Conservation (phyloP, 2,888 invertebrate species). For the Myopa tessellatipennis region DNA sequence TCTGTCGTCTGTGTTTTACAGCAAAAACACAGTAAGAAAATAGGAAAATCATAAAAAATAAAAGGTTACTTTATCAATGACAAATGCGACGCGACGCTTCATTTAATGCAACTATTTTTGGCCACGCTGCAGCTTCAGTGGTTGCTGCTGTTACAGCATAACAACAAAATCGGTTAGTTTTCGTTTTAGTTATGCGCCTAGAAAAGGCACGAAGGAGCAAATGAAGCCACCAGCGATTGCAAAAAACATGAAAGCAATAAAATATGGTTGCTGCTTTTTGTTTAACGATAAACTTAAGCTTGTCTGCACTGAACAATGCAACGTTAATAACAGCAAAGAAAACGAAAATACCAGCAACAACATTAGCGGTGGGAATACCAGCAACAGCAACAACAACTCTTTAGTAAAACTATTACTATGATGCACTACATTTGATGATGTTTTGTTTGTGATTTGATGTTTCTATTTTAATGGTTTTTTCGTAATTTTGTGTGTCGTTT, state of each 20-base stretch:
- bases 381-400: slow-evolving; percentile 4
- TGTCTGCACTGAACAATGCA: background rate
- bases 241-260: slow-evolving; percentile 14
- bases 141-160: background rate
- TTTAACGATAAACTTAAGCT: too few relatives aligned
- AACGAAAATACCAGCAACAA: background rate
- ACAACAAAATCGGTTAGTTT: slow-evolving; percentile 21
- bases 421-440: slow-evolving; percentile 53
- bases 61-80: slow-evolving; percentile 52
- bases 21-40: background rate
- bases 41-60: slow-evolving; percentile 21
- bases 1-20: background rate
- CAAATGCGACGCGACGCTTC: slow-evolving; percentile 46
- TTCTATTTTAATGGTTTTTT: slow-evolving; percentile 32
- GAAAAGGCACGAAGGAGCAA: background rate
- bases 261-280: background rate
- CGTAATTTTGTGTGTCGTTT: slow-evolving; percentile 39
- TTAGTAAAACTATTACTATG: slow-evolving; percentile 49
- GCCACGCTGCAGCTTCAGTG: too few relatives aligned
- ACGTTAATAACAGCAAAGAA: slow-evolving; percentile 1
- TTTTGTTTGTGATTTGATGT: slow-evolving; percentile 29
- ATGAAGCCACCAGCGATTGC: background rate
- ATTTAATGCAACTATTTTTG: background rate
- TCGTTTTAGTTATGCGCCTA: background rate
- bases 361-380: background rate